A percentile compares a stretch with the other conserved stretches of the same genome.
Conservation (phyloP, 2,888 invertebrate genomes). For the Pseudococcus viburni region DNA sequence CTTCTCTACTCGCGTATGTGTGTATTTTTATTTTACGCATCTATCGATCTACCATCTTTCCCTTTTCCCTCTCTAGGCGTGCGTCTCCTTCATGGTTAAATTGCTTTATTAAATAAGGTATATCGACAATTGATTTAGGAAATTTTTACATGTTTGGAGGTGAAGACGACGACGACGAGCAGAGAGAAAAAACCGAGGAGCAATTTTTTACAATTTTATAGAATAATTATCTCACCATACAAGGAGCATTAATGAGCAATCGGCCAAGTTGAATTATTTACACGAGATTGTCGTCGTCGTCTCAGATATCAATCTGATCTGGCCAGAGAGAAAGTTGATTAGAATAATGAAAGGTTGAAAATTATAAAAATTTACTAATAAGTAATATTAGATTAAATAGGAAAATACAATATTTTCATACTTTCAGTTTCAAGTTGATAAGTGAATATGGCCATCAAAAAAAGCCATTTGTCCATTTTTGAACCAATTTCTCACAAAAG, state of each 20-base stretch:
- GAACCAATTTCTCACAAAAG: too few species aligned
- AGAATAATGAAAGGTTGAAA: conserved; percentile 8
- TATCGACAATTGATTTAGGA: background rate
- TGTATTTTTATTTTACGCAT: background rate
- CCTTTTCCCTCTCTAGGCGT: background rate
- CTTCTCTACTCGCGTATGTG: background rate
- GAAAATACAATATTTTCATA: background rate
- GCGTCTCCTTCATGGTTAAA: background rate
- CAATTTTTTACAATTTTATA: background rate
- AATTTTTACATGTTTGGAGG: background rate
- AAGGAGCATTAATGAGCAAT: background rate
- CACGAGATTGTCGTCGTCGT: background rate
- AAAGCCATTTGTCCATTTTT: too few species aligned
- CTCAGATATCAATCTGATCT: background rate
- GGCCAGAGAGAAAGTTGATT: conserved; percentile 4
- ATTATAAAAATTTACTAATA: conserved; percentile 3
- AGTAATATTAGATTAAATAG: background rate
- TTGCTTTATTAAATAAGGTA: background rate
- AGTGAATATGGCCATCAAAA: too few species aligned
- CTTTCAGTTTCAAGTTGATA: background rate
- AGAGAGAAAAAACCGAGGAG: background rate
- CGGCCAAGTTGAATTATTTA: background rate
- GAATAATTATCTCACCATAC: background rate
- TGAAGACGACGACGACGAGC: background rate
- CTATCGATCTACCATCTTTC: background rate